Evolutionary conservation across 2,113 vertebrate species (phyloP), one percentile per base, ranked within the genome.

Genomic region (Sula dactylatra): DNA sequence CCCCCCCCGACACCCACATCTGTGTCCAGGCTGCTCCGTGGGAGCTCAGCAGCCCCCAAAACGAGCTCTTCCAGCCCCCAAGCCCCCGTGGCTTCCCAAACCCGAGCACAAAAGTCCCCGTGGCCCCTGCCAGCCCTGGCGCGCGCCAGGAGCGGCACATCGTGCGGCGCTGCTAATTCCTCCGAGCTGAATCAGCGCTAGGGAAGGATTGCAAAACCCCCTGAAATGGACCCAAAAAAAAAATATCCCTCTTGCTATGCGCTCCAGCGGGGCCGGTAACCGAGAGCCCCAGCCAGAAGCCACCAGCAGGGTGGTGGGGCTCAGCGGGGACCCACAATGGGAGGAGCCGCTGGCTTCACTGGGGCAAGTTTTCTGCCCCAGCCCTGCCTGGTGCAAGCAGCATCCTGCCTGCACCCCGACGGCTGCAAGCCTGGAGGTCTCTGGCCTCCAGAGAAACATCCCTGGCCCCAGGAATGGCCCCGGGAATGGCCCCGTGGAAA

Each of bases 171-270:
- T 61, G 90, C 95, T 88, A 83, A 93, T 96, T 96, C 89, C 81
- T 88, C 20, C 0, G 1, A 66, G 94, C 94, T 96, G 94, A 96
- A 94, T 94, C 95, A 96, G 94, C 25, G 4, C 76, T 0, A 76
- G 55, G 64, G 72, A 64, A 42, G 61, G 76, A 96, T 95, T 97
- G 95, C 97, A 94, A 97, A 96, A 94, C 47, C 90, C 86, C 82
- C 93, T 93, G 87, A 90, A 90, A 89, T 7, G 13, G 76, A 82
- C 94, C 90, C 90, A 92, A 69, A 38, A 81, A 55, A 64, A 71
- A 85, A 44, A 12, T 15, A 45, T 50, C 88, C 69, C 77, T 52
- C 83, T 66, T 1, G 11, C 74, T 59, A 5, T 34, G 29, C 0
- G 6, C 67, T 58, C 49, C 73, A 55, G 42, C 0, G 0, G 59